Conservation (phyloP, 2,888 invertebrate species). For the Drosophila atripex region DNA sequence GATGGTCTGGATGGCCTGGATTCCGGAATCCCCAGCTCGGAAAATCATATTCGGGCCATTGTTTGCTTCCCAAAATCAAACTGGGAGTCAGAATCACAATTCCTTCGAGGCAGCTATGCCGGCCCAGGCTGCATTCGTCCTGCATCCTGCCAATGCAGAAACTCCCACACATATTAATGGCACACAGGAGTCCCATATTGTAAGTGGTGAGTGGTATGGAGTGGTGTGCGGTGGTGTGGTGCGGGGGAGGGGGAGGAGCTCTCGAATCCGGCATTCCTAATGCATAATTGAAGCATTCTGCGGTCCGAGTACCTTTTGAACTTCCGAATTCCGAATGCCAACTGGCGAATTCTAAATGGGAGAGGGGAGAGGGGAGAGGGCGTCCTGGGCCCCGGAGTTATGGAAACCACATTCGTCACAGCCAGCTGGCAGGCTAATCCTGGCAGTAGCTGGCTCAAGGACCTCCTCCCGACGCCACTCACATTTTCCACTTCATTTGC, state of each 20-base stretch:
- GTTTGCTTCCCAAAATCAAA: not conserved
- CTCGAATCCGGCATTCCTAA: conserved; percentile 41
- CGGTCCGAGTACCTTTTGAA: conserved; percentile 42
- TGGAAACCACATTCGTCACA: conserved; percentile 44
- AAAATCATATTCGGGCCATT: not conserved
- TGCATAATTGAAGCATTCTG: conserved; percentile 57
- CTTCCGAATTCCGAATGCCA: conserved; percentile 38
- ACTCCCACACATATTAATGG: not conserved
- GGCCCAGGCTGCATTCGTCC: not conserved
- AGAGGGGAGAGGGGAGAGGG: not conserved
- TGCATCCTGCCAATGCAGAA: not conserved
- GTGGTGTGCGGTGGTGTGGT: too few relatives aligned
- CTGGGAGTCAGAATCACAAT: not conserved
- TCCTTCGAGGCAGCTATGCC: not conserved
- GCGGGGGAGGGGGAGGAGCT: conserved; percentile 1
- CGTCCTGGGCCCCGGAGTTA: conserved; percentile 9
- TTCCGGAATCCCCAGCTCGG: too few relatives aligned
- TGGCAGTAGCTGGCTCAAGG: conserved; percentile 21
- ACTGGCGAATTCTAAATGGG: not conserved
- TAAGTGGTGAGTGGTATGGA: not conserved
- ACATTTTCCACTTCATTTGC: conserved; percentile 38
- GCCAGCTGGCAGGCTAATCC: conserved; percentile 36
- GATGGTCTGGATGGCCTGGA: too few relatives aligned
- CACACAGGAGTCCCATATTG: not conserved
- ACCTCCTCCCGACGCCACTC: conserved; percentile 25